A percentile compares a stretch with the other conserved stretches of the same genome.
Evolutionary conservation across 2,888 invertebrate genomes (phyloP).

Genomic region (Hetaerina titia): DNA sequence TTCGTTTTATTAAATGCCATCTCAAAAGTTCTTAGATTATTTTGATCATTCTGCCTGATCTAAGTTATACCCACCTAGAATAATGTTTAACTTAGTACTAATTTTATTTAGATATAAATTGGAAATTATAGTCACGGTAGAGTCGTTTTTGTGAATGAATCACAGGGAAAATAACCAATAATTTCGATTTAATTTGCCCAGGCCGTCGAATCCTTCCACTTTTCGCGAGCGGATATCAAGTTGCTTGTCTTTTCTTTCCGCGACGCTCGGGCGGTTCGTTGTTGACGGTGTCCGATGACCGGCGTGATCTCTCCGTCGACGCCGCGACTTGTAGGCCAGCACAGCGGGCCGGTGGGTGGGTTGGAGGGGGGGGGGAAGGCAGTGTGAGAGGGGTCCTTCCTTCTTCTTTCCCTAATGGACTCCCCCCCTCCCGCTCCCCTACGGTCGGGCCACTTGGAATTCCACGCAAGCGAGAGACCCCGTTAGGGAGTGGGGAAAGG

Average conservation of each 20-base stretch:
- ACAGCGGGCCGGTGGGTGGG: neutral
- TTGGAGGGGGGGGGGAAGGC: neutral
- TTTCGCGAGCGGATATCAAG: neutral
- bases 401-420: conserved; percentile 3
- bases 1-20: too few relatives aligned
- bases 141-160: too few relatives aligned
- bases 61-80: too few relatives aligned
- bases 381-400: neutral
- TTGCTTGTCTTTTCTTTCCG: neutral
- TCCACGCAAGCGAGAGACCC: neutral
- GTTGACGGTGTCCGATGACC: neutral
- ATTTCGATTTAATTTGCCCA: neutral
- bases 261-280: neutral
- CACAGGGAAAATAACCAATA: too few relatives aligned
- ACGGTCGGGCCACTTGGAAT: neutral
- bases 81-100: too few relatives aligned
- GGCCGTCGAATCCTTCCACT: neutral
- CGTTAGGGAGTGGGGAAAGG: neutral
- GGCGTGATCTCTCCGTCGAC: neutral
- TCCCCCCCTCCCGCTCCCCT: neutral
- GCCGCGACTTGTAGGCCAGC: neutral
- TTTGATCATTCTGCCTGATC: too few relatives aligned
- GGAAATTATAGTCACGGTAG: too few relatives aligned
- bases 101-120: too few relatives aligned
- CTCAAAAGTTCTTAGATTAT: too few relatives aligned